These are phyloP conservation scores for Trachelipus rathkii DNA, from an alignment of 1,140 invertebrate species.

Conservation along the genomic window DNA sequence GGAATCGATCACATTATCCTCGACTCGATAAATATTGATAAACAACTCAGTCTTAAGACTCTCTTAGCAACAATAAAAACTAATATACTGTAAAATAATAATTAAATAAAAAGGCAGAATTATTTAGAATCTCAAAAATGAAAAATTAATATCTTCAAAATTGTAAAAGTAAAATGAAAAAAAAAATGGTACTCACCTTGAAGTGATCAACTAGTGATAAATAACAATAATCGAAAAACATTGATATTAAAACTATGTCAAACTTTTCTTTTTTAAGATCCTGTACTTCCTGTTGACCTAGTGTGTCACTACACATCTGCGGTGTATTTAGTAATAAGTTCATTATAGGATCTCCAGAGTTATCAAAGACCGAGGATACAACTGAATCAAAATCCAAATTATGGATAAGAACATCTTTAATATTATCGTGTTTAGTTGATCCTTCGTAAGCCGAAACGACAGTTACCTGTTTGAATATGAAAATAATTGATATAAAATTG, in stretches of 20 bases:
- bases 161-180: background rate
- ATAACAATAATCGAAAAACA: slow-evolving; percentile 2
- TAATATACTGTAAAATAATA: no score
- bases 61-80: no score
- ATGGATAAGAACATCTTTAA: no score
- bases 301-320: background rate
- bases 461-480: no score
- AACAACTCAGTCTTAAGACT: no score
- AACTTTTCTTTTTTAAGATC: background rate
- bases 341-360: background rate
- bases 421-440: no score
- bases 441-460: no score
- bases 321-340: background rate
- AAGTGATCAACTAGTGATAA: background rate
- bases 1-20: no score
- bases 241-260: background rate
- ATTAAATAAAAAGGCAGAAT: background rate
- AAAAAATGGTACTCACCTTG: background rate
- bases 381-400: no score
- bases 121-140: background rate
- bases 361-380: no score
- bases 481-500: no score
- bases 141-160: background rate
- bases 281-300: background rate
- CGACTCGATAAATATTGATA: no score